Conservation (phyloP, 2,888 invertebrate genomes). For the Pterostichus niger region DNA sequence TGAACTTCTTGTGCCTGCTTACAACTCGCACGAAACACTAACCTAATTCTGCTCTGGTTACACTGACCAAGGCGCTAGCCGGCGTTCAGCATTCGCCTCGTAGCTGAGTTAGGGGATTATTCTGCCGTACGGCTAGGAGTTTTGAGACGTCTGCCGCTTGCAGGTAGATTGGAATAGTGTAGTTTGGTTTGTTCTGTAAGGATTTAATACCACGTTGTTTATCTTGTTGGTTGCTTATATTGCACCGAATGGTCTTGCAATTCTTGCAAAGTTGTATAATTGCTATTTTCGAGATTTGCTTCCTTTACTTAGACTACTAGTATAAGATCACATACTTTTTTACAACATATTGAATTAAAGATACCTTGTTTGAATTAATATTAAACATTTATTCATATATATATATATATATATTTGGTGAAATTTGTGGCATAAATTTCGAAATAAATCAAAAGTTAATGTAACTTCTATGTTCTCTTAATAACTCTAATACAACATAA, state of each 20-base stretch:
- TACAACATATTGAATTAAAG: too few relatives aligned
- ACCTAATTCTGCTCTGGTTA: neutral
- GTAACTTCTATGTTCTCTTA: too few relatives aligned
- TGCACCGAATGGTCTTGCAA: neutral
- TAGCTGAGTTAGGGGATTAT: slow-evolving; percentile 9
- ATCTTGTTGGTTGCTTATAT: neutral
- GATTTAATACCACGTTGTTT: slow-evolving; percentile 10
- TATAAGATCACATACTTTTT: too few relatives aligned
- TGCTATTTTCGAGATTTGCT: neutral
- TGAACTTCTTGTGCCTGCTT: neutral
- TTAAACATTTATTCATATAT: too few relatives aligned
- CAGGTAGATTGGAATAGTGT: slow-evolving; percentile 21
- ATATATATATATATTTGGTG: too few relatives aligned
- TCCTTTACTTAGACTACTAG: too few relatives aligned
- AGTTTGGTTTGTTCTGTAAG: neutral
- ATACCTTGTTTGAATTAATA: too few relatives aligned
- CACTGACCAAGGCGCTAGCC: neutral
- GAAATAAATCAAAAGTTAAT: too few relatives aligned
- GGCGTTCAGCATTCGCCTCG: neutral
- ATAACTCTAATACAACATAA: too few relatives aligned
- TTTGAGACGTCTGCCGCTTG: slow-evolving; percentile 4
- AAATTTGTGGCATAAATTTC: too few relatives aligned
- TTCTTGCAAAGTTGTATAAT: slow-evolving; percentile 1
- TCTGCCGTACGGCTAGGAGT: neutral
- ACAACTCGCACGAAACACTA: slow-evolving; percentile 14